Evolutionary conservation across 1,140 invertebrate species (phyloP), one percentile per base, ranked within the genome.

Genomic region (Eupeodes corollae): DNA sequence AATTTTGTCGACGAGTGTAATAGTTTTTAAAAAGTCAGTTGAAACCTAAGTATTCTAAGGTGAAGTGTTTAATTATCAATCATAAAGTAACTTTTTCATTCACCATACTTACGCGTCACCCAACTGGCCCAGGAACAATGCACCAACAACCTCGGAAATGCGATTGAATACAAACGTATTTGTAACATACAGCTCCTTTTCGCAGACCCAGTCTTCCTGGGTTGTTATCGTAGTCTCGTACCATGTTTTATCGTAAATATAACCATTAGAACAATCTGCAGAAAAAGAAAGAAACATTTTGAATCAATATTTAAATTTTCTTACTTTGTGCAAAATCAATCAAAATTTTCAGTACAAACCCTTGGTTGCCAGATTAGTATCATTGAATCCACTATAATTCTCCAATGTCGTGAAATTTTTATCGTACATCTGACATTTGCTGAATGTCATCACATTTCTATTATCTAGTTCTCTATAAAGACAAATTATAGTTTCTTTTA

Each of bases 51-150:
- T n/a, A n/a, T n/a, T n/a, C n/a, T n/a, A n/a, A n/a, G n/a, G n/a
- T n/a, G n/a, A n/a, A n/a, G n/a, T n/a, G n/a, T n/a, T n/a, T n/a
- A n/a, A n/a, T n/a, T n/a, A n/a, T n/a, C n/a, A n/a, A n/a, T n/a
- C n/a, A n/a, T n/a, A n/a, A n/a, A n/a, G n/a, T n/a, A n/a, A n/a
- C n/a, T n/a, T n/a, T n/a, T n/a, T n/a, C n/a, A n/a, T n/a, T n/a
- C n/a, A n/a, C n/a, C n/a, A n/a, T n/a, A n/a, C 70, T 70, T 70
- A 77, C 75, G 55, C 63, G 53, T 77, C 75, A 47, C 71, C 74
- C 53, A 77, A 57, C 56, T 72, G 69, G 48, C 75, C 74, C 50
- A 76, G 67, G 47, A 75, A 51, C 56, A 75, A 67, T 45, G 70
- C 70, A 33, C 74, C 75, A 33, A 75, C 48, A 46, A 74, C 67